A percentile compares a stretch with the other conserved stretches of the same genome.
These are phyloP conservation scores for Diceros bicornis DNA, from an alignment of 2,797 vertebrate species.

Conservation along the genomic window DNA sequence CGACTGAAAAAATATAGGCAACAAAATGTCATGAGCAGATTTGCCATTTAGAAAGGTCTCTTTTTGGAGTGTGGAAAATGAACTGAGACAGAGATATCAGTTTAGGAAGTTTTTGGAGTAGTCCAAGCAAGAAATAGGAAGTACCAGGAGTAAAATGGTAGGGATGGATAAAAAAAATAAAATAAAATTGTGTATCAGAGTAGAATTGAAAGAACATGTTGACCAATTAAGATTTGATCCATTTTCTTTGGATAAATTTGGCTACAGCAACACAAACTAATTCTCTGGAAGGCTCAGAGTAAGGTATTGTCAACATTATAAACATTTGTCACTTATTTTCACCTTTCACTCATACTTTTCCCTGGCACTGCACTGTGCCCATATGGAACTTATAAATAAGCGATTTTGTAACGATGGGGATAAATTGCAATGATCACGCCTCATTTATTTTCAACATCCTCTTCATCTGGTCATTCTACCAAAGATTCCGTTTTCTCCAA, in stretches of 20 bases:
- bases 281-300: not conserved
- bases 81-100: too few species aligned
- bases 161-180: not conserved
- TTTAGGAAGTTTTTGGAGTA: not conserved
- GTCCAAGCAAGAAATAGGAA: not conserved
- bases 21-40: not conserved
- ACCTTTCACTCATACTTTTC: not conserved
- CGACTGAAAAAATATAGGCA: not conserved
- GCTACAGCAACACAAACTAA: accelerated
- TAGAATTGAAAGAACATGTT: accelerated
- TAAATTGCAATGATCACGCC: not conserved
- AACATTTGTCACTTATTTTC: accelerated
- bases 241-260: not conserved
- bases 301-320: not conserved
- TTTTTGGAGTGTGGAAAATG: not conserved
- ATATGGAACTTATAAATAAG: not conserved
- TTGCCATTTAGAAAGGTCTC: not conserved
- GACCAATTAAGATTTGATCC: not conserved
- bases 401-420: not conserved
- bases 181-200: not conserved
- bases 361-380: not conserved
- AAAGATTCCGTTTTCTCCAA: accelerated
- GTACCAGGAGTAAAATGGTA: not conserved
- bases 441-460: not conserved
- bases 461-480: not conserved